Conservation (phyloP, 2,797 vertebrate genomes). For the Halcyon badia region DNA sequence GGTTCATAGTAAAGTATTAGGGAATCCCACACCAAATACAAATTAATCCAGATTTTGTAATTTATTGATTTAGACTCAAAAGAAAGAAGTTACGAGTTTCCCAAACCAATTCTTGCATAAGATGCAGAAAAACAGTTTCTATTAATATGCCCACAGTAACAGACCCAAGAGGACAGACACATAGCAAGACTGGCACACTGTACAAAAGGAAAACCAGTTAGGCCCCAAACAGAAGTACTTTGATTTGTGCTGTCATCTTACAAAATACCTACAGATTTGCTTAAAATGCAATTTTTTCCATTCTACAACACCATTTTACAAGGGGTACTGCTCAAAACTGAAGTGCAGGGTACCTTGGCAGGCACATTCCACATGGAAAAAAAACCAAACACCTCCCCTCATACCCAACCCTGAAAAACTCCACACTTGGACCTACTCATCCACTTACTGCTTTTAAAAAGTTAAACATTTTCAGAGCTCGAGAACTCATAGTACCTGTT, state of each 20-base stretch:
- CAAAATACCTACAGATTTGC: not conserved
- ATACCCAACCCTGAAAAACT: not conserved
- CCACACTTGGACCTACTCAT: not conserved
- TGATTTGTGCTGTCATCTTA: not conserved
- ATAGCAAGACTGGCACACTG: not conserved
- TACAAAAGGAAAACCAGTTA: not conserved
- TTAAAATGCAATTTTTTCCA: not conserved
- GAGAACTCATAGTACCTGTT: not conserved
- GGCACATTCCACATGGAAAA: not conserved
- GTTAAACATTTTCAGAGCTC: not conserved
- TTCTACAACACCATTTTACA: not conserved
- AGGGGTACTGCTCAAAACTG: not conserved
- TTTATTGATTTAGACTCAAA: not conserved
- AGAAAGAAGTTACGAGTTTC: not conserved
- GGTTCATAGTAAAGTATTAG: not conserved
- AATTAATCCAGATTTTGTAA: not conserved
- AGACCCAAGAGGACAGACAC: not conserved
- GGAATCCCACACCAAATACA: not conserved
- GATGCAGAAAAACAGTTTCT: not conserved
- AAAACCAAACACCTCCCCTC: not conserved
- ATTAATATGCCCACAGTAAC: not conserved
- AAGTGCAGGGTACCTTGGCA: not conserved
- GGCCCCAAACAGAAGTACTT: not conserved
- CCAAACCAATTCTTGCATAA: not conserved
- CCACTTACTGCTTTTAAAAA: not conserved